These are phyloP conservation scores for Macquaria ambigua DNA, from an alignment of 2,113 vertebrate genomes.

Conservation along the genomic window DNA sequence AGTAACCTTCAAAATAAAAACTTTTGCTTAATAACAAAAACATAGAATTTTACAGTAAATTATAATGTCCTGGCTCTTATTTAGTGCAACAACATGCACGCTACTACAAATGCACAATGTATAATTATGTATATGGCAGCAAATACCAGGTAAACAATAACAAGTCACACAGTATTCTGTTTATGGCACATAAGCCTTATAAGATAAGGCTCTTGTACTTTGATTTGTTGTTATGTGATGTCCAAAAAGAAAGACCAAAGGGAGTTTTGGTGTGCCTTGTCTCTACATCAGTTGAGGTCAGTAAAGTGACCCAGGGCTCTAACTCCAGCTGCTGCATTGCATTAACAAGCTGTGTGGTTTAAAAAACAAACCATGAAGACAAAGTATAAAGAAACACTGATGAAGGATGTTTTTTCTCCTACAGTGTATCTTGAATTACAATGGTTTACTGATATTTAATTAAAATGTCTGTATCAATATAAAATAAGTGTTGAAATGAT, in stretches of 20 bases:
- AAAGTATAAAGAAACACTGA: neutral
- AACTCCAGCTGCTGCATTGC: neutral
- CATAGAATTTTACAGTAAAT: too few relatives aligned
- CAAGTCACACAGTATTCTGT: neutral
- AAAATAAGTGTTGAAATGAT: too few relatives aligned
- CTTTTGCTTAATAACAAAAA: too few relatives aligned
- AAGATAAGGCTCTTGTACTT: neutral
- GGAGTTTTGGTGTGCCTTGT: neutral
- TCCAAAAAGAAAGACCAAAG: neutral
- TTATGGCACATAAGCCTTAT: neutral
- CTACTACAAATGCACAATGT: neutral
- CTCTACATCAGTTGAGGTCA: neutral
- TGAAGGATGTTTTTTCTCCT: too few relatives aligned
- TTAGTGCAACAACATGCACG: neutral
- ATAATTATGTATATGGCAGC: neutral
- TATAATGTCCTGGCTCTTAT: neutral
- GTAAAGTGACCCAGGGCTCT: neutral
- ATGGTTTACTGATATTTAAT: too few relatives aligned
- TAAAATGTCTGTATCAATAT: too few relatives aligned
- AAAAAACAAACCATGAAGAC: neutral
- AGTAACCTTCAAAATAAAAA: too few relatives aligned
- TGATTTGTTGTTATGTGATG: too few relatives aligned
- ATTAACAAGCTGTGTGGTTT: neutral
- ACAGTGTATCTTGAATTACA: too few relatives aligned
- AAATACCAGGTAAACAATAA: neutral